These are phyloP conservation scores for Morpho deidamia DNA, from an alignment of 2,888 invertebrate genomes.

Conservation along the genomic window DNA sequence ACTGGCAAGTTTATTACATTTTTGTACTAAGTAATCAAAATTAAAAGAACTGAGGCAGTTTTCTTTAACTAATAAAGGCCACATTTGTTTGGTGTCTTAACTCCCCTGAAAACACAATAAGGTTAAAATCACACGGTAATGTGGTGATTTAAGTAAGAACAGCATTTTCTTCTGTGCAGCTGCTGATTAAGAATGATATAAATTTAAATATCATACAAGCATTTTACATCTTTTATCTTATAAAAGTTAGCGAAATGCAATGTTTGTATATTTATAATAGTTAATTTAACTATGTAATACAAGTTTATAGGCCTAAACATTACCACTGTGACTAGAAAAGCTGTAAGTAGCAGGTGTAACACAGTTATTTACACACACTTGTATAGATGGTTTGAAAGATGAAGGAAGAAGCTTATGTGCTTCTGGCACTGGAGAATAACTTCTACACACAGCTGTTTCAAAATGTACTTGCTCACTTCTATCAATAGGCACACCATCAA, in stretches of 20 bases:
- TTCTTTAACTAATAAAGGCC: slow-evolving; percentile 59
- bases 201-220: slow-evolving; percentile 1
- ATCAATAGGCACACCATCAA: slow-evolving; percentile 75
- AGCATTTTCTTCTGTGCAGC: background rate
- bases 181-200: background rate
- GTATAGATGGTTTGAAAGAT: slow-evolving; percentile 73
- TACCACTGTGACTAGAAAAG: slow-evolving; percentile 77
- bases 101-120: no score
- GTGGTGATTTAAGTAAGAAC: no score
- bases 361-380: slow-evolving; percentile 74
- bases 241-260: slow-evolving; percentile 54
- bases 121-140: background rate
- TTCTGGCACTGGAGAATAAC: slow-evolving; percentile 71
- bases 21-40: slow-evolving; percentile 73
- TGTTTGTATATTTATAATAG: slow-evolving; percentile 28
- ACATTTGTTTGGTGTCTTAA: background rate
- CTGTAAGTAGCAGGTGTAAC: slow-evolving; percentile 75
- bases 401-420: slow-evolving; percentile 73
- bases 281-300: slow-evolving; percentile 30
- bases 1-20: slow-evolving; percentile 77
- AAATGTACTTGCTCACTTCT: slow-evolving; percentile 69
- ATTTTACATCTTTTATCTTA: slow-evolving; percentile 3
- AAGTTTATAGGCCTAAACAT: slow-evolving; percentile 51
- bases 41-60: slow-evolving; percentile 48
- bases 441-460: slow-evolving; percentile 61